Evolutionary conservation across 37 sponge, comb jelly and placozoan genomes (phyloP), one percentile per base, ranked within the genome.

Genomic region (Dysidea cf. avara): DNA sequence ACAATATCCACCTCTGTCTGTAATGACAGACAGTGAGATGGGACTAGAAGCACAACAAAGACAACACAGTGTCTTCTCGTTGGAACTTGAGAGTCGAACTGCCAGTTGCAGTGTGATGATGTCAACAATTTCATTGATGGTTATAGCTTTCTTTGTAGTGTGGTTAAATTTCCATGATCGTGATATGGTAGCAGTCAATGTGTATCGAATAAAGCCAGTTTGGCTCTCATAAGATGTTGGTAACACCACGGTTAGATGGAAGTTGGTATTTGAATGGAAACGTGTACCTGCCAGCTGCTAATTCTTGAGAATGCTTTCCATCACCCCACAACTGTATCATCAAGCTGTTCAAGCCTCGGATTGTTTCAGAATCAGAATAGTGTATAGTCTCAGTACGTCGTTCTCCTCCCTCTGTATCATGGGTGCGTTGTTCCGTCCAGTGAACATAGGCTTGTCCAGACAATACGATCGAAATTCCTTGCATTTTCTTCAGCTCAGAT

Each of bases 11-110:
- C 43, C 66, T 18, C 85, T 74, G 14, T 81, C 62, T 11, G 69
- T 56, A n/a, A 39, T 22, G 18, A 66, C 86, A 28, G 59, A 74
- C 29, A 89, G 55, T 2, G 54, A 29, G 7, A 89, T 72, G 24
- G 83, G 81, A 3, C 81, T 76, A 39, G 90, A 85, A 3, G 74
- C 64, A 68, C 90, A 89, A 76, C 90, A 89, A 14, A 89, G 58
- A 68, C 85, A 89, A 57, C 90, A 54, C 17, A 89, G 47, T 14
- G 60, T 71, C 56, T 84, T 89, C 31, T 85, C 56, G n/a, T 52
- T 54, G 26, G 77, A 72, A 16, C 61, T 53, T 26, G 64, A 47
- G 14, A 54, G 5, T 1, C 76, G 80, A 39, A 24, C 31, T 18
- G 64, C 43, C 1, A 85, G 70, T 4, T 20, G 58, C n/a, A 81